phyloP scores from a whole-genome alignment of 92 coral and sea anemone species.

The Scolanthus callimorphus region DNA sequence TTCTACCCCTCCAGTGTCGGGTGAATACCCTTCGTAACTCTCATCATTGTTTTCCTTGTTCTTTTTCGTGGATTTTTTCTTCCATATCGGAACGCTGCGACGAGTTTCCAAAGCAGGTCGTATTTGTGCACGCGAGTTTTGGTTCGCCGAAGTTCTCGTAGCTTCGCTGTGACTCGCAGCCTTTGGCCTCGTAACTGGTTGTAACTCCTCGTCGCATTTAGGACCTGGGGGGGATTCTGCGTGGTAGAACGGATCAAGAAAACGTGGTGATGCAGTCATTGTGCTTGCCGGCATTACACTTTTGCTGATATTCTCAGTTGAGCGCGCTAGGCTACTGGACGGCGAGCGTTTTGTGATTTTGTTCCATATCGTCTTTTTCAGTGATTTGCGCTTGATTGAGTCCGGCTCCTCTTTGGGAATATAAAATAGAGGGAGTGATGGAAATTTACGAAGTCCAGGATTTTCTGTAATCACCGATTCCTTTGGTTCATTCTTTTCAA shows the following conservation, averaged over 20 bases:
- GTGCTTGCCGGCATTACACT: background rate
- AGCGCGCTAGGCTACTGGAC: background rate
- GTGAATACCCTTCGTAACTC: no score
- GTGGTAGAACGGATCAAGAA: conserved; percentile 1
- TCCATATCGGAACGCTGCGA: background rate
- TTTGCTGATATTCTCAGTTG: background rate
- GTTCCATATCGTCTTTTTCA: conserved; percentile 21
- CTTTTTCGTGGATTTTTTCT: no score
- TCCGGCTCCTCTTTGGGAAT: conserved; percentile 23
- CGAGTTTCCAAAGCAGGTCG: background rate
- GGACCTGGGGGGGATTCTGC: background rate
- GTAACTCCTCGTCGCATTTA: background rate
- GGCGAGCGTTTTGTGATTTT: background rate
- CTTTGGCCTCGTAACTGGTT: background rate
- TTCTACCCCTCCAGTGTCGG: no score
- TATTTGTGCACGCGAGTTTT: background rate
- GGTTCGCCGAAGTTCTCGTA: background rate
- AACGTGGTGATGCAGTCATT: background rate
- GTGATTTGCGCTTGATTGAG: conserved; percentile 1
- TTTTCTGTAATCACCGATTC: background rate
- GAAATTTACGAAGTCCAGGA: conserved; percentile 15
- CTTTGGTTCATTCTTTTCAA: background rate
- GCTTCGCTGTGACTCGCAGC: background rate
- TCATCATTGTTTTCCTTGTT: no score
- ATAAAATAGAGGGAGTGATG: conserved; percentile 32